phyloP scores from a whole-genome alignment of 2,113 vertebrate species.

The Excalfactoria chinensis region DNA sequence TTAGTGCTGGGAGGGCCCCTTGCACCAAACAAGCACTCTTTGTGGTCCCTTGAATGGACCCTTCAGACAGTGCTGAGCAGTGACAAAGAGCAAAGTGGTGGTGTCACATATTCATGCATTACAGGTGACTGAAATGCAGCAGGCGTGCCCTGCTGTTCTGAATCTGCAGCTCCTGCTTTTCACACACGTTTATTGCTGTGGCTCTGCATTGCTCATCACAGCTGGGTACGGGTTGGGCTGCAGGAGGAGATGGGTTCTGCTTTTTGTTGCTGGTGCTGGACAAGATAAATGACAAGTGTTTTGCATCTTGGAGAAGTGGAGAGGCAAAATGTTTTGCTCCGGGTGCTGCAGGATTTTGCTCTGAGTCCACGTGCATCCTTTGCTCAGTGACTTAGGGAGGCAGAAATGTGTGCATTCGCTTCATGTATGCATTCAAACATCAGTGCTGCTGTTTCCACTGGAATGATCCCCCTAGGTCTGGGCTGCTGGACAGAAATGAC shows the following conservation, averaged over 20 bases:
- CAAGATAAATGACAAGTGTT: not conserved
- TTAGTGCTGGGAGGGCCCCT: not conserved
- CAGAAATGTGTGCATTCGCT: not conserved
- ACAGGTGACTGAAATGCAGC: constrained; percentile 7
- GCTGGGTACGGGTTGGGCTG: not conserved
- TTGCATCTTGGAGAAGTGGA: rapidly evolving
- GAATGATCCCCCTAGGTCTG: not conserved
- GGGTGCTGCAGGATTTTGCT: not conserved
- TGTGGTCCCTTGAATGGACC: constrained; percentile 8
- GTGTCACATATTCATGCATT: not conserved
- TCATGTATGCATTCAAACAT: not conserved
- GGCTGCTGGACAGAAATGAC: not conserved
- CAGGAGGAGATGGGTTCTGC: not conserved
- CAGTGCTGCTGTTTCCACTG: not conserved
- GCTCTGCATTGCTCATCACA: not conserved
- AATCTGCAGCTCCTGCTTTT: not conserved
- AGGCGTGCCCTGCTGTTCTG: not conserved
- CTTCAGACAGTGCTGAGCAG: not conserved
- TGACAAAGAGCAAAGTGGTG: not conserved
- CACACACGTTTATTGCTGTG: rapidly evolving
- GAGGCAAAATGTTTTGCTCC: not conserved
- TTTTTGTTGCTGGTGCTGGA: not conserved
- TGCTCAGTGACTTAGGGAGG: not conserved
- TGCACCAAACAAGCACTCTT: not conserved
- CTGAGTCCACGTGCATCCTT: rapidly evolving